Evolutionary conservation across 2,113 vertebrate genomes (phyloP).

Genomic region (Haliaeetus leucogaster): DNA sequence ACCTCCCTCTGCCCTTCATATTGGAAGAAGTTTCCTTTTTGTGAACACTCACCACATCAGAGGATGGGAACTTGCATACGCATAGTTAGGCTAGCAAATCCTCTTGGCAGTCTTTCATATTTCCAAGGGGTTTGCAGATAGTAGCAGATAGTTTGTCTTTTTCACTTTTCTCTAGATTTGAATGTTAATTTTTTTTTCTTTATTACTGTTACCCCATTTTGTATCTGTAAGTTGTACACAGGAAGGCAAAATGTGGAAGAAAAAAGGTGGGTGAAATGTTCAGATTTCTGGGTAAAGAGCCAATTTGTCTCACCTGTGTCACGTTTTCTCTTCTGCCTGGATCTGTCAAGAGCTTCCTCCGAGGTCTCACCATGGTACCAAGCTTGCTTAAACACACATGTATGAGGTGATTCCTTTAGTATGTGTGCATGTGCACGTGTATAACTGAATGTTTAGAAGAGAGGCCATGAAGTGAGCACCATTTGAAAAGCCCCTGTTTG

Average conservation of each 20-base stretch:
- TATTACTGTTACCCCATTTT: background rate
- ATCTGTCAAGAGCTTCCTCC: conserved; percentile 22
- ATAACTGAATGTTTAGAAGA: conserved; percentile 20
- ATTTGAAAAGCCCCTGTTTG: conserved; percentile 61
- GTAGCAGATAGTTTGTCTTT: background rate
- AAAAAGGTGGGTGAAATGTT: background rate
- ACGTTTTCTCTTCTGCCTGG: conserved; percentile 1
- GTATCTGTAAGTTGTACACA: background rate
- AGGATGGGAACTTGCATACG: background rate
- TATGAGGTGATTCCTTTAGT: background rate
- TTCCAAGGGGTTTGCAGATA: background rate
- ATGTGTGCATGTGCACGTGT: background rate
- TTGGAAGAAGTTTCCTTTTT: background rate
- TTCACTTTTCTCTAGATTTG: background rate
- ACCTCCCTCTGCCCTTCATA: background rate
- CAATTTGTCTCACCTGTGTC: background rate
- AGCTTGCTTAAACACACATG: background rate
- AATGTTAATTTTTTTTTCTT: background rate
- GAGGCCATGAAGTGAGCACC: conserved; percentile 22
- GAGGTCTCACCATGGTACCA: background rate
- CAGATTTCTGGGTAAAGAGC: background rate
- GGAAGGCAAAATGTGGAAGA: background rate
- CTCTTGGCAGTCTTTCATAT: background rate
- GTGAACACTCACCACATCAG: background rate
- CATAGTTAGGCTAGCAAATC: background rate